Conservation (phyloP, 2,113 vertebrate genomes). For the Myotis brandtii region DNA sequence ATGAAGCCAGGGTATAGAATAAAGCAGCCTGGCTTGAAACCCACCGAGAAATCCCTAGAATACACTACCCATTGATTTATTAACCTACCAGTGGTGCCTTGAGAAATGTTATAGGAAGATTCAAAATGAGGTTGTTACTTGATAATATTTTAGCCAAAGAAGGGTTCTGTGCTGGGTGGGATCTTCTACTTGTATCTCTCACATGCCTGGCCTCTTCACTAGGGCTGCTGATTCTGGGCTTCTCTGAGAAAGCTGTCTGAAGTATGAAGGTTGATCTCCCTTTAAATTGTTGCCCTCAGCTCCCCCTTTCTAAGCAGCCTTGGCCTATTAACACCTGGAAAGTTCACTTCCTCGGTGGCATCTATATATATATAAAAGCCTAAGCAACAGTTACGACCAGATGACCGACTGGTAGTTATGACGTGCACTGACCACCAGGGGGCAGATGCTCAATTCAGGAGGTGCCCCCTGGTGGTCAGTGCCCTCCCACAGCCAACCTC, state of each 20-base stretch:
- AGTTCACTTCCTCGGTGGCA: background rate
- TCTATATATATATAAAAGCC: background rate
- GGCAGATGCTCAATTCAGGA: too few relatives aligned
- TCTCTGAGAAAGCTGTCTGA: background rate
- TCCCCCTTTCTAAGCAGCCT: background rate
- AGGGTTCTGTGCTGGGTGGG: background rate
- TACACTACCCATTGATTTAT: background rate
- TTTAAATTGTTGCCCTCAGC: background rate
- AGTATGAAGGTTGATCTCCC: background rate
- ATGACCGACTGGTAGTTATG: too few relatives aligned
- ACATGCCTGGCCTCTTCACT: background rate
- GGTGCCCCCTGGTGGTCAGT: too few relatives aligned
- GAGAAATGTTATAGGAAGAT: background rate
- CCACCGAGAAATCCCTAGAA: background rate
- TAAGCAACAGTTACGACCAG: too few relatives aligned
- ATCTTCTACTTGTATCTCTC: background rate
- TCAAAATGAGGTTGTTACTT: background rate
- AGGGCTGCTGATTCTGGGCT: background rate
- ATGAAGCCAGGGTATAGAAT: background rate
- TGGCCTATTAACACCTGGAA: background rate
- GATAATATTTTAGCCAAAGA: conserved; percentile 19
- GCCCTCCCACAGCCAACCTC: too few relatives aligned
- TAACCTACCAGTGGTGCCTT: background rate
- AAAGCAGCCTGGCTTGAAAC: background rate
- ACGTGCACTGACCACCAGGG: too few relatives aligned